Conservation (phyloP, 2,888 invertebrate genomes). For the Asteroscopus sphinx region DNA sequence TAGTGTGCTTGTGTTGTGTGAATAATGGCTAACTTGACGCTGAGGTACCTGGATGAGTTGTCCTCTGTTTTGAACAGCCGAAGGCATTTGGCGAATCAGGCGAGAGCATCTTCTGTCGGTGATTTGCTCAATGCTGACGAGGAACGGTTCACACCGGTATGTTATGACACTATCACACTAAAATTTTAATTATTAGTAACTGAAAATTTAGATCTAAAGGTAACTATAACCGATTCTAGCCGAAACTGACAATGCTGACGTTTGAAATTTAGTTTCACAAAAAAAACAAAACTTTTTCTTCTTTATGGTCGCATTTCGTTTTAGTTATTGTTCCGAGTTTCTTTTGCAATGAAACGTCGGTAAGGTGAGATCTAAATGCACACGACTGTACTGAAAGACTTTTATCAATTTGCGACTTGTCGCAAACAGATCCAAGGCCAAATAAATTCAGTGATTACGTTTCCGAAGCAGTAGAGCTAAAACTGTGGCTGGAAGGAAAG, state of each 20-base stretch:
- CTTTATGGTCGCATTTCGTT: no score
- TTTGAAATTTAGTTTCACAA: constrained; percentile 33
- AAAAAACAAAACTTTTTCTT: constrained; percentile 16
- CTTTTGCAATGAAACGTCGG: constrained; percentile 28
- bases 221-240: constrained; percentile 20
- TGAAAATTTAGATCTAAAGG: constrained; percentile 36
- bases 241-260: constrained; percentile 44
- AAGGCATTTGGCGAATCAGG: constrained; percentile 79
- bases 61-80: constrained; percentile 86
- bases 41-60: constrained; percentile 87
- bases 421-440: constrained; percentile 39
- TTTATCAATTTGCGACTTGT: constrained; percentile 19
- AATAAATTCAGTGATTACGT: constrained; percentile 18
- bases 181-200: constrained; percentile 30
- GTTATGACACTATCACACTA: constrained; percentile 49
- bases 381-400: constrained; percentile 15
- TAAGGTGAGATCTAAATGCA: constrained; percentile 37
- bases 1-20: constrained; percentile 63
- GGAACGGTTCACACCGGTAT: constrained; percentile 81
- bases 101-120: constrained; percentile 87
- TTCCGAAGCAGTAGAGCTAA: constrained; percentile 3
- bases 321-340: constrained; percentile 34
- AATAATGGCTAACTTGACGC: constrained; percentile 84
- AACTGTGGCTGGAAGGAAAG: constrained; percentile 13
- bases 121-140: constrained; percentile 85